Evolutionary conservation across 2,113 vertebrate genomes (phyloP), one percentile per base, ranked within the genome.

Genomic region (Oryzias celebensis): DNA sequence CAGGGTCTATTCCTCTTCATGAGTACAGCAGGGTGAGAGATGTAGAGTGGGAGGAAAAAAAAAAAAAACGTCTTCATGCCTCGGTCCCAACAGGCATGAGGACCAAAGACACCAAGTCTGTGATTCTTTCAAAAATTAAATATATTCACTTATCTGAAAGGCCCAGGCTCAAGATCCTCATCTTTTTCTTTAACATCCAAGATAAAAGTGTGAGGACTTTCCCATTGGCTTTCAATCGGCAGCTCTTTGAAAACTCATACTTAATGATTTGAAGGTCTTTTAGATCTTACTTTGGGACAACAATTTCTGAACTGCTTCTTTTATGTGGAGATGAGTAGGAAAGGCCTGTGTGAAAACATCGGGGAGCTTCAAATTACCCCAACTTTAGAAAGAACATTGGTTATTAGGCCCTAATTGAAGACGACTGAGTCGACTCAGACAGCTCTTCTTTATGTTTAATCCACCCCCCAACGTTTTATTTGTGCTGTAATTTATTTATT

Each of bases 41-140:
- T 71, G 68, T 72, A 68, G 75, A 62, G 78, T 54, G 26, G 31
- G 47, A 22, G 65, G 42, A 54, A 18, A 48, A 49, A 48, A 17
- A 53, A 72, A 73, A 81, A 83, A 89, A 81, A 81, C 83, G 90
- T 78, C 76, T 88, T 88, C 80, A 82, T 59, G 83, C 82, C 81
- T 86, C 58, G 68, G 70, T 90, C 91, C 91, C 91, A 89, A 84
- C 69, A 85, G 90, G 85, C 87, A 68, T 54, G 60, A 91, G 87
- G 90, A 92, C 91, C 90, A 91, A 92, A 92, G 91, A 90, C 85
- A 75, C 73, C 75, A 84, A 85, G 69, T 89, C 88, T 91, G 87
- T 88, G 90, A 90, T 92, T 92, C 88, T 91, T 90, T 90, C 85
- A 90, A 91, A 91, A 85, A 91, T 89, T 89, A 89, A 90, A 92